phyloP scores from a whole-genome alignment of 1,140 invertebrate genomes.

The Cydia strobilella region DNA sequence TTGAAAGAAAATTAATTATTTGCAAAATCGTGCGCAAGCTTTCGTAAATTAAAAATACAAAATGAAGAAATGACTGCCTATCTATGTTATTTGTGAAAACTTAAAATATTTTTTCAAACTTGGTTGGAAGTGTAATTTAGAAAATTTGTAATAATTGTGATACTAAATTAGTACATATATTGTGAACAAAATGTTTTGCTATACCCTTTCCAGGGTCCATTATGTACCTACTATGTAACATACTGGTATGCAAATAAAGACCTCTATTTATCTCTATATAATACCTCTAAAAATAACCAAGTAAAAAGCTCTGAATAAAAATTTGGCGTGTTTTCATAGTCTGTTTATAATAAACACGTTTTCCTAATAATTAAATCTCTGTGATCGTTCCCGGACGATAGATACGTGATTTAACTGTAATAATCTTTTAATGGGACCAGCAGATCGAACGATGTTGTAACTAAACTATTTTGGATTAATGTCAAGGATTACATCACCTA shows the following conservation, averaged over 20 bases:
- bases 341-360: background rate
- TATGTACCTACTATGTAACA: too few species aligned
- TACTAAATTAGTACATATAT: too few species aligned
- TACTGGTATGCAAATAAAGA: too few species aligned
- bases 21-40: background rate
- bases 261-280: too few species aligned
- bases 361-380: background rate
- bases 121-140: too few species aligned
- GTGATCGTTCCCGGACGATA: background rate
- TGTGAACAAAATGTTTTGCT: too few species aligned
- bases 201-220: too few species aligned
- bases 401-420: background rate
- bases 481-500: slow-evolving; percentile 1
- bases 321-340: background rate
- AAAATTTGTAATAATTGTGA: too few species aligned
- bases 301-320: background rate
- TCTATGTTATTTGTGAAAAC: too few species aligned
- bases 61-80: too few species aligned
- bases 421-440: background rate
- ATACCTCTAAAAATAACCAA: too few species aligned
- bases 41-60: background rate
- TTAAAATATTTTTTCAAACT: too few species aligned
- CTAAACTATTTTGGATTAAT: slow-evolving; percentile 10
- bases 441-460: slow-evolving; percentile 4
- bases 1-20: background rate